Percentiles rank a stretch among this genome's conserved stretches.
These are phyloP conservation scores for Zophobas atratus DNA, from an alignment of 1,140 invertebrate species.

Conservation along the genomic window DNA sequence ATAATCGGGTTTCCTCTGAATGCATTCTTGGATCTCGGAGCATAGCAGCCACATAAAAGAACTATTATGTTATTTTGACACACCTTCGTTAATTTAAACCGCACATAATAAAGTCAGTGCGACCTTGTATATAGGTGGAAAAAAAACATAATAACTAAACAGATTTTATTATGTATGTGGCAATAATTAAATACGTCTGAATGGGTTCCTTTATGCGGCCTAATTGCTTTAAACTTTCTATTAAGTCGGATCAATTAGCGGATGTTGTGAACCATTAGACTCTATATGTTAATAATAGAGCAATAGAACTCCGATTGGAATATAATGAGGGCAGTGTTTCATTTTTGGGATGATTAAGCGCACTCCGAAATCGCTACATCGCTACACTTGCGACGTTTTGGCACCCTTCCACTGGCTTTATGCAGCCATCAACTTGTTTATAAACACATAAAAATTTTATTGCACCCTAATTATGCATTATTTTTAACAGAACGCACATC, in stretches of 20 bases:
- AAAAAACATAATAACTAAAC: slow-evolving; percentile 41
- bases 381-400: background rate
- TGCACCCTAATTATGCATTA: slow-evolving; percentile 35
- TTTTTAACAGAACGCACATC: slow-evolving; percentile 15
- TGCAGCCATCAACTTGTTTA: background rate
- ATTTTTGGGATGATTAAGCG: background rate
- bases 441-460: slow-evolving; percentile 22
- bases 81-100: slow-evolving; percentile 40
- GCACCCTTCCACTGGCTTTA: background rate
- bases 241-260: slow-evolving; percentile 37
- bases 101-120: slow-evolving; percentile 28
- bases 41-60: slow-evolving; percentile 5
- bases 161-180: slow-evolving; percentile 41
- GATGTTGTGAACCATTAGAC: slow-evolving; percentile 40
- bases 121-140: slow-evolving; percentile 25
- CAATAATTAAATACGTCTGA: slow-evolving; percentile 41
- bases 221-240: slow-evolving; percentile 43
- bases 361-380: background rate
- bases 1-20: background rate
- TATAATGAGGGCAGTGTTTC: slow-evolving; percentile 19
- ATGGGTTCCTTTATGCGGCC: slow-evolving; percentile 40
- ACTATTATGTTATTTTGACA: slow-evolving; percentile 34
- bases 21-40: slow-evolving; percentile 1
- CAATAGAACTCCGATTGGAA: slow-evolving; percentile 20
- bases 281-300: slow-evolving; percentile 39